Evolutionary conservation across 2,797 vertebrate species (phyloP).

Genomic region (Buphagus erythrorhynchus): DNA sequence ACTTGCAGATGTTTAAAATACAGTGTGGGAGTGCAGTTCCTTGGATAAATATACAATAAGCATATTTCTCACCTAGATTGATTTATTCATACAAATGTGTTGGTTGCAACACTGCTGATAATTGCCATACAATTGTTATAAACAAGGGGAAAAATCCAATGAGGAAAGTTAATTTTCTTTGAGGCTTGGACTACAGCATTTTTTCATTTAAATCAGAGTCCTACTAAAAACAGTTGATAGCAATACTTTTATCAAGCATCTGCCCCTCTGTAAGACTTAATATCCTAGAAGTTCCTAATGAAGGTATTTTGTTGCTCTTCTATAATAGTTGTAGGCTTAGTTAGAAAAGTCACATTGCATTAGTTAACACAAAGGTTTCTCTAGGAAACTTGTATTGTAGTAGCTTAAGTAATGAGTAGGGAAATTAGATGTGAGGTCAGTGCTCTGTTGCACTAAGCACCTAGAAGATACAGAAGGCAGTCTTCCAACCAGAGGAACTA

Average conservation of each 20-base stretch:
- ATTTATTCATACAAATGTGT: neutral
- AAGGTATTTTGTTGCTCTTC: neutral
- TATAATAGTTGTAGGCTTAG: neutral
- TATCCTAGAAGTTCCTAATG: neutral
- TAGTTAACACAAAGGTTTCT: neutral
- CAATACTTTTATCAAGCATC: neutral
- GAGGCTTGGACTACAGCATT: neutral
- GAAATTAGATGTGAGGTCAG: neutral
- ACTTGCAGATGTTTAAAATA: constrained; percentile 18
- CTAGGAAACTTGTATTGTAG: neutral
- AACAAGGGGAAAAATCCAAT: neutral
- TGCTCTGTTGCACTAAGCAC: neutral
- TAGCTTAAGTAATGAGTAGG: neutral
- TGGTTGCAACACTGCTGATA: neutral
- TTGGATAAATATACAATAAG: neutral
- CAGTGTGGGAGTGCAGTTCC: neutral
- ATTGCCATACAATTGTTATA: neutral
- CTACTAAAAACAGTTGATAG: neutral
- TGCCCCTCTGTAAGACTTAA: neutral
- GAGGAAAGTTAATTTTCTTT: neutral
- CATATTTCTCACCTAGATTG: neutral
- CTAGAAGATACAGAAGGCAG: neutral
- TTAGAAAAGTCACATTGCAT: neutral
- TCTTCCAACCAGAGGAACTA: neutral
- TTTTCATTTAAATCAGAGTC: neutral